A percentile compares a stretch with the other conserved stretches of the same genome.
These are phyloP conservation scores for Leptopilina myrica DNA, from an alignment of 2,888 invertebrate species.

Conservation along the genomic window DNA sequence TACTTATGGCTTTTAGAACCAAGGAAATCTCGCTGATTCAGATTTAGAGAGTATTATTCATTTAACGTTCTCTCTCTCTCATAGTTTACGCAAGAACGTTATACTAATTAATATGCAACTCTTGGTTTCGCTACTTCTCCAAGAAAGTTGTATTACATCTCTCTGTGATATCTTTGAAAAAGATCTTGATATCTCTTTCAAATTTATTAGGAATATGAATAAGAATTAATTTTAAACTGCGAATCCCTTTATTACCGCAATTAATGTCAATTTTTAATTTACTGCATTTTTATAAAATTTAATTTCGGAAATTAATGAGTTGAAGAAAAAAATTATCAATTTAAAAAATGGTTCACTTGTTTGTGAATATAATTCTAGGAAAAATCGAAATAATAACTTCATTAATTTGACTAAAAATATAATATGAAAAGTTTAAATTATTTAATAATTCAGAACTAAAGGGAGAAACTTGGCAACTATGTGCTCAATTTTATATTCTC, in stretches of 20 bases:
- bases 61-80: slow-evolving; percentile 15
- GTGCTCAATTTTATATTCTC: too few species aligned
- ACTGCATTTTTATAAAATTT: too few species aligned
- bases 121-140: slow-evolving; percentile 15
- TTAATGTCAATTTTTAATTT: neutral
- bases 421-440: too few species aligned
- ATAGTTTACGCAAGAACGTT: slow-evolving; percentile 6
- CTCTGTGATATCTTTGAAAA: slow-evolving; percentile 8
- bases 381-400: too few species aligned
- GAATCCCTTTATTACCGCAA: neutral
- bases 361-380: too few species aligned
- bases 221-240: neutral
- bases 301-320: too few species aligned
- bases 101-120: slow-evolving; percentile 22
- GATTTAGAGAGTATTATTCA: slow-evolving; percentile 14
- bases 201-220: neutral
- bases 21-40: neutral
- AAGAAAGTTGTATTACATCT: slow-evolving; percentile 4
- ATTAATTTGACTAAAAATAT: too few species aligned
- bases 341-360: too few species aligned
- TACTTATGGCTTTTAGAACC: too few species aligned
- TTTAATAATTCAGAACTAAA: neutral
- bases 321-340: too few species aligned
- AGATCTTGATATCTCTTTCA: slow-evolving; percentile 20
- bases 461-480: too few species aligned